phyloP scores from a whole-genome alignment of 1,140 invertebrate genomes.

The Brachionus rubens region DNA sequence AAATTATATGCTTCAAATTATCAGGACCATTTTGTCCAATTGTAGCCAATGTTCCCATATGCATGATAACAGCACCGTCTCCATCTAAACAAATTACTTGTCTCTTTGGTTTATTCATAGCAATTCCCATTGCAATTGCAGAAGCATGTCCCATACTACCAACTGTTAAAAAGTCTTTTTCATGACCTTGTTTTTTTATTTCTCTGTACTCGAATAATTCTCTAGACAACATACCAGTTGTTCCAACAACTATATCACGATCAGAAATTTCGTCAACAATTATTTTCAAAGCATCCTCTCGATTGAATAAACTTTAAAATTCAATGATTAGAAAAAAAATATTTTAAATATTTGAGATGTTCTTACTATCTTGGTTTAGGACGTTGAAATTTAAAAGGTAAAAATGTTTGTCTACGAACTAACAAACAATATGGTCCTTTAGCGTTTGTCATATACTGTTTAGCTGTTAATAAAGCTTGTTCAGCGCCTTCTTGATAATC shows the following conservation, averaged over 20 bases:
- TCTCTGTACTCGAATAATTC: slow-evolving; percentile 55
- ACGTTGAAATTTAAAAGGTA: slow-evolving; percentile 54
- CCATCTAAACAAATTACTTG: slow-evolving; percentile 58
- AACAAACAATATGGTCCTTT: slow-evolving; percentile 60
- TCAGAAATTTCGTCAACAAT: slow-evolving; percentile 53
- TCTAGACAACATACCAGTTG: slow-evolving; percentile 62
- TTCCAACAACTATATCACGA: slow-evolving; percentile 59
- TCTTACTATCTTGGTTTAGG: background rate
- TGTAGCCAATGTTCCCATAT: slow-evolving; percentile 60
- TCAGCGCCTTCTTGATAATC: slow-evolving; percentile 60
- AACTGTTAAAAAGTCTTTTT: slow-evolving; percentile 62
- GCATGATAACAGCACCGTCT: slow-evolving; percentile 62
- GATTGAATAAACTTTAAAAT: slow-evolving; percentile 51
- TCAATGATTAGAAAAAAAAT: background rate
- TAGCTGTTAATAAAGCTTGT: slow-evolving; percentile 57
- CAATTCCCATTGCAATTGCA: slow-evolving; percentile 60
- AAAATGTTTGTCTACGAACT: slow-evolving; percentile 61
- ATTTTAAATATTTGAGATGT: too few relatives aligned
- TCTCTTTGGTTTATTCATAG: slow-evolving; percentile 56
- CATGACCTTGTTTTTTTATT: slow-evolving; percentile 58
- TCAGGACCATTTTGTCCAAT: slow-evolving; percentile 54
- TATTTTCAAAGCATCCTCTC: slow-evolving; percentile 56
- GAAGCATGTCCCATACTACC: slow-evolving; percentile 63
- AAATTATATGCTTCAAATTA: slow-evolving; percentile 61
- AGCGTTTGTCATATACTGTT: slow-evolving; percentile 58